Evolutionary conservation across 2,113 vertebrate genomes (phyloP).

Genomic region (Corvus cornix): DNA sequence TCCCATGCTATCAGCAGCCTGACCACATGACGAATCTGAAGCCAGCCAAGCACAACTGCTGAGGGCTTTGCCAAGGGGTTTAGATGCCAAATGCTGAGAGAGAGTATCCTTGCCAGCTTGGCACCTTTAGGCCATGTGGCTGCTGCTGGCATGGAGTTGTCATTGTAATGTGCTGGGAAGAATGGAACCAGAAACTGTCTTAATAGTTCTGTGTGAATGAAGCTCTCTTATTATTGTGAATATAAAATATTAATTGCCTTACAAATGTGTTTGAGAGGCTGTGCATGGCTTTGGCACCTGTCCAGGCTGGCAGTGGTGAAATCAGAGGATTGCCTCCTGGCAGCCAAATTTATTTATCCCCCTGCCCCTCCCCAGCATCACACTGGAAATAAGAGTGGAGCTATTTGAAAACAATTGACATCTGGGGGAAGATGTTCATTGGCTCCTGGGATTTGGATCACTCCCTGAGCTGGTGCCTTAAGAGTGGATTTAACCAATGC

Average conservation of each 20-base stretch:
- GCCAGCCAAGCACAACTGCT: constrained; percentile 67
- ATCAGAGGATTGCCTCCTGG: not conserved
- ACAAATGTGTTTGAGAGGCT: not conserved
- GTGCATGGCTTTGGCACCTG: not conserved
- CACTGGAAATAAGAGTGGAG: not conserved
- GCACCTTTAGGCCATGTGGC: constrained; percentile 65
- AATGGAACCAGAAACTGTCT: constrained; percentile 52
- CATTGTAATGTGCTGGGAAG: constrained; percentile 7
- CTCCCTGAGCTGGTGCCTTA: not conserved
- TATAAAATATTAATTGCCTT: constrained; percentile 61
- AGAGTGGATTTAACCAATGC: constrained; percentile 26
- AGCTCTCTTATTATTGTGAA: constrained; percentile 3
- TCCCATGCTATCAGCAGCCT: constrained; percentile 52
- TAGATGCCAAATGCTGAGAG: constrained; percentile 57
- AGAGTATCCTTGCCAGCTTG: constrained; percentile 67
- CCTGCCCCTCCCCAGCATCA: not conserved
- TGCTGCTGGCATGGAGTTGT: constrained; percentile 38
- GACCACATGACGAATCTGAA: constrained; percentile 54
- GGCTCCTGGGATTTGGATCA: constrained; percentile 19
- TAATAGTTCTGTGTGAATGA: constrained; percentile 23
- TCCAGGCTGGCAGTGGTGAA: not conserved
- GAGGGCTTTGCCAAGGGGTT: constrained; percentile 47
- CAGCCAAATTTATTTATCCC: not conserved
- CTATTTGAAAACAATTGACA: not conserved
- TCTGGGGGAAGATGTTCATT: not conserved